Evolutionary conservation across 2,888 invertebrate species (phyloP), one percentile per base, ranked within the genome.

Genomic region (Stenchaetothrips biformis): DNA sequence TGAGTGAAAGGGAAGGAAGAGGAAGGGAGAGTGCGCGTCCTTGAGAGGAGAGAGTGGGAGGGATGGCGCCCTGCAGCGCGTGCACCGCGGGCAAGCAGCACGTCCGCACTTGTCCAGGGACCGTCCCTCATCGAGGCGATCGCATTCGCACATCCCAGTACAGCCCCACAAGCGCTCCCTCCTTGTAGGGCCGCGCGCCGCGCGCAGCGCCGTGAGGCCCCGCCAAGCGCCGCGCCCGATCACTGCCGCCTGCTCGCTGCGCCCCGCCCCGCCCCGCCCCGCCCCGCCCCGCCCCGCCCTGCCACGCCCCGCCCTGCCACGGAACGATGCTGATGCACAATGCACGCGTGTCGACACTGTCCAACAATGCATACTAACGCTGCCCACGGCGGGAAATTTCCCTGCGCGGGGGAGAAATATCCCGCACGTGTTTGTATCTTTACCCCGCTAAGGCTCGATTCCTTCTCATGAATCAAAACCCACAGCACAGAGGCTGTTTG

Each of bases 21-120:
- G 81, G 80, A 79, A 48, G 59, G 9, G 62, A 74, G 21, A 27
- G 79, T 49, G 79, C 74, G 79, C 78, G 80, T 53, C 37, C 18
- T 47, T 27, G 80, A 49, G 77, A 48, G 49, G 48, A 49, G 37
- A 37, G 37, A 67, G 81, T 2, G 79, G 0, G 49, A 21, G 78
- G 79, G 79, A 77, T 11, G 16, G 16, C 47, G 21, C 80, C 47
- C 18, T 47, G 80, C 53, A n/a, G 0, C 18, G 80, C 21, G 74
- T 21, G 27, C 16, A 2, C 18, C 3, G 21, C n/a, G 21, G 67
- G 21, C n/a, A 37, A 37, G 37, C 37, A 4, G 37, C 37, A 37
- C 37, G 37, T 37, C 37, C 37, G 37, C 37, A 37, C 37, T 2
- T 37, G 37, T 37, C 37, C 37, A 4, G 37, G 37, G 37, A 37